A percentile compares a stretch with the other conserved stretches of the same genome.
These are phyloP conservation scores for Andrena chrysosceles DNA, from an alignment of 2,888 invertebrate genomes.

Conservation along the genomic window DNA sequence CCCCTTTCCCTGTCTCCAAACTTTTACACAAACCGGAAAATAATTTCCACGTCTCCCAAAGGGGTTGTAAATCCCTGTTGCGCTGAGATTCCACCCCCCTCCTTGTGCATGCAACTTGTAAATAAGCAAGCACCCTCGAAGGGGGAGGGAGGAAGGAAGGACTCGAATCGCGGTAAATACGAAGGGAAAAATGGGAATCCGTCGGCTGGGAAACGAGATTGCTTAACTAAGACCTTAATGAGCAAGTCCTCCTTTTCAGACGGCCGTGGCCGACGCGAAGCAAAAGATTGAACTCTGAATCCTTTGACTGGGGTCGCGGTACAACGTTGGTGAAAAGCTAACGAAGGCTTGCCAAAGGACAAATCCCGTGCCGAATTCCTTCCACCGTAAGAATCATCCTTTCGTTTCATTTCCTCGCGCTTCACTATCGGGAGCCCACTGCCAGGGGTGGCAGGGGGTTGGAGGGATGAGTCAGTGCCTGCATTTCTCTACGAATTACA, in stretches of 20 bases:
- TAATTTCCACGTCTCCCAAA: neutral
- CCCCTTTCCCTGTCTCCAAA: neutral
- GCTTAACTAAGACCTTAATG: conserved; percentile 73
- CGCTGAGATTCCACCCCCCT: neutral
- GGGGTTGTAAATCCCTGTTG: neutral
- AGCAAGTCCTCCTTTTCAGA: conserved; percentile 68
- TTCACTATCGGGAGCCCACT: neutral
- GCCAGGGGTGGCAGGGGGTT: neutral
- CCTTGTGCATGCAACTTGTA: conserved; percentile 21
- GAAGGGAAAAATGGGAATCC: conserved; percentile 33
- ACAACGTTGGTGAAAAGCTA: conserved; percentile 68
- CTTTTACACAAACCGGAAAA: neutral
- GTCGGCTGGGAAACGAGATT: conserved; percentile 61
- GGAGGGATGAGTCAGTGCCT: no score
- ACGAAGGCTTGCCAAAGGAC: conserved; percentile 68
- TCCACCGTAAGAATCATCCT: conserved; percentile 45
- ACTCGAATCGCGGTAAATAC: conserved; percentile 42
- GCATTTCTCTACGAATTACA: no score
- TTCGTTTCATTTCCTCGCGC: conserved; percentile 50
- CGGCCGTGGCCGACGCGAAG: conserved; percentile 29
- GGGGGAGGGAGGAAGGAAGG: conserved; percentile 8
- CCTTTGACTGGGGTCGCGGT: conserved; percentile 60
- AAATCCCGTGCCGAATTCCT: conserved; percentile 52
- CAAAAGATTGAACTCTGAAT: conserved; percentile 48
- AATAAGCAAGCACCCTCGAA: conserved; percentile 29